phyloP scores from a whole-genome alignment of 2,888 invertebrate genomes.

The Zygothrica quintamaculata region DNA sequence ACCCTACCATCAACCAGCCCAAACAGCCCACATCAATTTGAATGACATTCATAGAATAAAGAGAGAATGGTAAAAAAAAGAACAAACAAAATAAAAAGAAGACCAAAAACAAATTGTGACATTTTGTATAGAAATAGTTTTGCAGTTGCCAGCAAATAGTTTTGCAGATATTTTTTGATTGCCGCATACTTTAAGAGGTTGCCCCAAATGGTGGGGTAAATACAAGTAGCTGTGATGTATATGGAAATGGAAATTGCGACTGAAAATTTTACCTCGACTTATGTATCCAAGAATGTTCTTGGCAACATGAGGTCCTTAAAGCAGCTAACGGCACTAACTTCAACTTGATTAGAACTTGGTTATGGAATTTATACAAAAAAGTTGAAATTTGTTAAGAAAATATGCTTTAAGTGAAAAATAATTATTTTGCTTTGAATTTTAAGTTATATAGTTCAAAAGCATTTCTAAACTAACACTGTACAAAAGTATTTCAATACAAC shows the following conservation, averaged over 20 bases:
- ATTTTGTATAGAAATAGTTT: slow-evolving; percentile 76
- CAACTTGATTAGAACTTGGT: too few relatives aligned
- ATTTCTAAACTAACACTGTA: too few relatives aligned
- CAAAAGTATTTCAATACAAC: too few relatives aligned
- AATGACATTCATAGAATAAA: slow-evolving; percentile 73
- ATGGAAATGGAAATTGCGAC: slow-evolving; percentile 11
- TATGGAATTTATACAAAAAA: too few relatives aligned
- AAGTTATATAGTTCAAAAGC: too few relatives aligned
- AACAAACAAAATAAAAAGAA: too few relatives aligned
- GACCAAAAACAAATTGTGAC: slow-evolving; percentile 72
- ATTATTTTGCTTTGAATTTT: too few relatives aligned
- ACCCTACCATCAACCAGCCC: slow-evolving; percentile 27
- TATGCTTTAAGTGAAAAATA: background rate
- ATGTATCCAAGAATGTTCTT: too few relatives aligned
- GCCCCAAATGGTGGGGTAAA: slow-evolving; percentile 33
- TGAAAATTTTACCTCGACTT: slow-evolving; percentile 1
- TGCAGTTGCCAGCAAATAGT: slow-evolving; percentile 72
- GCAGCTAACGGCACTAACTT: too few relatives aligned
- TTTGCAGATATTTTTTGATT: slow-evolving; percentile 75
- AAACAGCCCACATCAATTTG: slow-evolving; percentile 71
- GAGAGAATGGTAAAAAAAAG: too few relatives aligned
- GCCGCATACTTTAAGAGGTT: slow-evolving; percentile 64
- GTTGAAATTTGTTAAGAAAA: too few relatives aligned
- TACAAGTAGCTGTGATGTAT: slow-evolving; percentile 25
- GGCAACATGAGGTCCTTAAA: too few relatives aligned